phyloP scores from a whole-genome alignment of 2,888 invertebrate genomes.

The Andrena praecox region DNA sequence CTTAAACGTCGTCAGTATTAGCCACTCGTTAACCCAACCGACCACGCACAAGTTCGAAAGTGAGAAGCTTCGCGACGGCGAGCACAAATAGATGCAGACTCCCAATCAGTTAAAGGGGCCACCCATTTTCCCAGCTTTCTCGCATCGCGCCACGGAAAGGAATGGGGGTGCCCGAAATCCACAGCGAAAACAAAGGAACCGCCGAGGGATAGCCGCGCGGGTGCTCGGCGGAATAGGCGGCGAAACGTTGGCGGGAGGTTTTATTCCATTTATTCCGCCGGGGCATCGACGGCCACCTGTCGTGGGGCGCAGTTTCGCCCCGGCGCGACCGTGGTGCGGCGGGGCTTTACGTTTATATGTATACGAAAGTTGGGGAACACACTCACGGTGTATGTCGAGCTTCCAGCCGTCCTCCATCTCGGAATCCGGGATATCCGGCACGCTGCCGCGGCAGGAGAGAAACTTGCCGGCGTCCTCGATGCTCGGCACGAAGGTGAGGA shows the following conservation, averaged over 20 bases:
- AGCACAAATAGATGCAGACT: too few relatives aligned
- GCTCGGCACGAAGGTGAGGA: slow-evolving; percentile 91
- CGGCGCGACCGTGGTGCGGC: background rate
- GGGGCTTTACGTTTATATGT: slow-evolving; percentile 24
- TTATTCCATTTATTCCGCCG: background rate
- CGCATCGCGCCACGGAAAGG: too few relatives aligned
- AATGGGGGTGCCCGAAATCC: too few relatives aligned
- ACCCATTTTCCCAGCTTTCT: too few relatives aligned
- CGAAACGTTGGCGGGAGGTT: background rate
- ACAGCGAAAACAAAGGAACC: too few relatives aligned
- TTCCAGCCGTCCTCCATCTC: slow-evolving; percentile 93
- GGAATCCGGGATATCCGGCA: slow-evolving; percentile 90
- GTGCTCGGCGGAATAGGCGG: background rate
- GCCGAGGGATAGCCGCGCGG: background rate
- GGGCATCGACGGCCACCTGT: background rate
- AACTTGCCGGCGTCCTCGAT: slow-evolving; percentile 93
- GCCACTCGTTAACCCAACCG: too few relatives aligned
- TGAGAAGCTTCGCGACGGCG: too few relatives aligned
- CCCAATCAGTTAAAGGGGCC: too few relatives aligned
- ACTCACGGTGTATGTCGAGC: slow-evolving; percentile 94
- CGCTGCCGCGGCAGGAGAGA: slow-evolving; percentile 92
- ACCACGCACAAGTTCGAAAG: too few relatives aligned
- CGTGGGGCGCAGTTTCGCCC: background rate
- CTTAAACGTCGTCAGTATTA: too few relatives aligned
- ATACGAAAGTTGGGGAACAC: slow-evolving; percentile 53